Base-by-base conservation (phyloP, 2,888 invertebrate genomes). In the Lasiommata megera region DNA sequence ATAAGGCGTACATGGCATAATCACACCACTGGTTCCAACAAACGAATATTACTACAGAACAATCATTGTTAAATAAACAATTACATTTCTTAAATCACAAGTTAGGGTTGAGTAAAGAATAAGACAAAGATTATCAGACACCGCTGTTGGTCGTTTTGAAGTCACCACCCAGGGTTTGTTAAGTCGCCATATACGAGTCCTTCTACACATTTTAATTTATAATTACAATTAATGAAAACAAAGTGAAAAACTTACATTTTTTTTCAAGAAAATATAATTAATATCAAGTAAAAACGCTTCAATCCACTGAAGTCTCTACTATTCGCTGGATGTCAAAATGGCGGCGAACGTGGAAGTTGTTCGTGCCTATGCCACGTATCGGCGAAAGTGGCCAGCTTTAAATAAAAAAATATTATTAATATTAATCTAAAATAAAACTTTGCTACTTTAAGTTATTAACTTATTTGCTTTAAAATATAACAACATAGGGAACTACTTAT, bases 281-380 rank as follows among this genome's bases (percentile, higher is more conserved):
- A 85, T 91, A 91, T 85, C 85, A 90, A 88, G 90, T 91, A 93
- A 93, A 84, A 93, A 92, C 92, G 92, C 91, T 92, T 92, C 92
- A 93, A 93, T 93, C 93, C 92, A 93, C 92, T 89, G 91, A 92
- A 93, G 92, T 92, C 93, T 93, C 92, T 92, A 83, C 84, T 93
- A 93, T 92, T 93, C 93, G 92, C 93, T 93, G 93, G 93, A 93
- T 94, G 94, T 94, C 94, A 95, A 95, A 94, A 95, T 95, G 95
- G 90, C 90, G 90, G 95, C 95, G 94, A 94, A 94, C 93, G 93
- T 93, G 93, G 93, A 94, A 93, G 92, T 93, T 92, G 88, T 92
- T 93, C 93, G 93, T 93, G 92, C 93, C 92, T 92, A 92, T 95
- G 95, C 95, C 95, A 95, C 95, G 95, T 95, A 95, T 94, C 92